Evolutionary conservation across 1,140 invertebrate species (phyloP), one percentile per base, ranked within the genome.

Genomic region (Drosophila teissieri): DNA sequence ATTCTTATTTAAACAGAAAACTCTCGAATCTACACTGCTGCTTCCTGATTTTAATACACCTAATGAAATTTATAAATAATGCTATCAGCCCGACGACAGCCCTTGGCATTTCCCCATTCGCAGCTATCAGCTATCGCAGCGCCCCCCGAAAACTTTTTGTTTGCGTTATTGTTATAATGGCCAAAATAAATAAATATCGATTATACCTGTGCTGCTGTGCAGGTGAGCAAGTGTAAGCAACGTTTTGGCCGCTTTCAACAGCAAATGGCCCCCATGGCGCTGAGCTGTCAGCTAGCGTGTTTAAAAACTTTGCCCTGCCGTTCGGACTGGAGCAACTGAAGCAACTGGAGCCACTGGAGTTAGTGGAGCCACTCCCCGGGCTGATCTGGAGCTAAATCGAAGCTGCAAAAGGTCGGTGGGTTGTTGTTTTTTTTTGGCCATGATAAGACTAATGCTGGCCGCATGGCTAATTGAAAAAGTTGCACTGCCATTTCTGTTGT

Each of bases 131-230:
- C 63, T 19, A 19, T 54, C 15, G 12, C 2, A 12, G 12, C 27
- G 36, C 45, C 8, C 14, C 45, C 8, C 11, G 6, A 7, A 36
- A 70, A 62, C 55, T 78, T 78, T 67, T 62, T 69, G 62, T 55
- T 58, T 39, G 39, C 57, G 40, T 60, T 77, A 69, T 85, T 77
- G 58, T 72, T 80, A 72, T 61, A 84, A 84, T 80, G 57, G 64
- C 48, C 72, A 86, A 74, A 82, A 82, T 81, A 78, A 85, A 86
- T 73, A 85, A 85, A 85, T 85, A 86, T 85, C 78, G 82, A 85
- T 86, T 85, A 78, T 70, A 52, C 27, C 11, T n/a, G 27, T 46
- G 19, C 11, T 46, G 19, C 11, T n/a, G 27, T 46, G 36, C 78
- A 78, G 58, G 79, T 83, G 49, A 49, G 27, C 55, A 61, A 62